Base-by-base conservation (phyloP, 1,140 invertebrate genomes). In the Aphaenogaster rudis region DNA sequence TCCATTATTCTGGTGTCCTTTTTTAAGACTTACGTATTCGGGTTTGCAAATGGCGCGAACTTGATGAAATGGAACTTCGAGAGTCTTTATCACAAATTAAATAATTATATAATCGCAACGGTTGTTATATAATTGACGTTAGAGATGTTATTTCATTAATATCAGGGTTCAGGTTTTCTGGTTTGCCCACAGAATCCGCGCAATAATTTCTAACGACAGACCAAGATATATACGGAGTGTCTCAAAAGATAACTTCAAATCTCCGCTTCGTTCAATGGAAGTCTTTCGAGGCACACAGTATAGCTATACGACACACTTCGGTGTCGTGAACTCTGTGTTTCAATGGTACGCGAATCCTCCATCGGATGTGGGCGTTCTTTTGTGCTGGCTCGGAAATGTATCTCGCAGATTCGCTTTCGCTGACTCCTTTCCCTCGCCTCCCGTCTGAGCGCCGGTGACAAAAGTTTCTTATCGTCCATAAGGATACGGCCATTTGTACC, bases 31-130 rank as follows among this genome's bases (percentile, higher is more conserved):
- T 81, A 81, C 63, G 8, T 67, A 50, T 28, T 81, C 36, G 15
- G 3, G 3, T 17, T 3, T 36, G 36, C 21, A 17, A 54, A 28
- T 28, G 50, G 21, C 36, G 21, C 36, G 36, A 69, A 17, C 78
- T 28, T 8, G 21, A 33, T 17, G 7, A 21, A 21, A 39, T 17
- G 36, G 13, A 66, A 57, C 21, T 54, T 17, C 28, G 36, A 71
- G n/a, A 66, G 48, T 67, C 17, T 84, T 63, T 76, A 76, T 84
- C 80, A 84, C 69, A 84, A 82, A 61, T 74, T 74, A 82, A 74
- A 84, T 82, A 72, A 72, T 33, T 72, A 82, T 8, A 42, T 13
- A 21, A 50, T 69, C 21, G 28, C 33, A n/a, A 48, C 3, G 2
- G 9, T 61, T 61, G 45, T 54, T 74, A 59, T 3, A 42, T 36